Percentiles rank a stretch among this genome's conserved stretches.
Conservation (phyloP, 2,888 invertebrate species). For the Pherbina coryleti region DNA sequence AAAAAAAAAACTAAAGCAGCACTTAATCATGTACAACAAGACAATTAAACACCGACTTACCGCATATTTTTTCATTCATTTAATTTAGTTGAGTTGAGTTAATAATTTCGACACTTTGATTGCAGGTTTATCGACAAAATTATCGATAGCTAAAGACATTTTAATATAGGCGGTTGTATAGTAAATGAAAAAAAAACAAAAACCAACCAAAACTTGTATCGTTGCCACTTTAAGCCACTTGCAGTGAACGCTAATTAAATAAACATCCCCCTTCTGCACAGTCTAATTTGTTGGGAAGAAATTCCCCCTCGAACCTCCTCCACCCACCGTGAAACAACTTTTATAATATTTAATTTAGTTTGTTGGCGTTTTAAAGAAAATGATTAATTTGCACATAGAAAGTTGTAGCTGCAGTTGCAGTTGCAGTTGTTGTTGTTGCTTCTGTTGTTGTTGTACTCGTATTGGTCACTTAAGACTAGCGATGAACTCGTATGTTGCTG, state of each 20-base stretch:
- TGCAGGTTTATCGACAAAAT: slow-evolving; percentile 32
- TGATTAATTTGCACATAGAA: slow-evolving; percentile 26
- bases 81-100: slow-evolving; percentile 26
- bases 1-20: background rate
- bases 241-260: slow-evolving; percentile 2
- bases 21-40: slow-evolving; percentile 21
- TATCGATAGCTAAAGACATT: slow-evolving; percentile 24
- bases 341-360: slow-evolving; percentile 8
- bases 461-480: background rate
- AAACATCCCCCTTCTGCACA: background rate
- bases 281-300: background rate
- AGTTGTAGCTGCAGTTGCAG: slow-evolving; percentile 7
- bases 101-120: slow-evolving; percentile 20
- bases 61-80: slow-evolving; percentile 14
- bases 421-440: background rate
- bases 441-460: background rate
- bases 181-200: background rate
- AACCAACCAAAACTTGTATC: background rate
- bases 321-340: background rate
- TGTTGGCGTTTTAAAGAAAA: slow-evolving; percentile 17
- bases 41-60: slow-evolving; percentile 24
- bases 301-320: background rate
- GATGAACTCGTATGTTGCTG: background rate
- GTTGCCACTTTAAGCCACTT: background rate
- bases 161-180: background rate